These are phyloP conservation scores for Mastomys natalensis DNA, from an alignment of 2,113 vertebrate species.

Conservation along the genomic window DNA sequence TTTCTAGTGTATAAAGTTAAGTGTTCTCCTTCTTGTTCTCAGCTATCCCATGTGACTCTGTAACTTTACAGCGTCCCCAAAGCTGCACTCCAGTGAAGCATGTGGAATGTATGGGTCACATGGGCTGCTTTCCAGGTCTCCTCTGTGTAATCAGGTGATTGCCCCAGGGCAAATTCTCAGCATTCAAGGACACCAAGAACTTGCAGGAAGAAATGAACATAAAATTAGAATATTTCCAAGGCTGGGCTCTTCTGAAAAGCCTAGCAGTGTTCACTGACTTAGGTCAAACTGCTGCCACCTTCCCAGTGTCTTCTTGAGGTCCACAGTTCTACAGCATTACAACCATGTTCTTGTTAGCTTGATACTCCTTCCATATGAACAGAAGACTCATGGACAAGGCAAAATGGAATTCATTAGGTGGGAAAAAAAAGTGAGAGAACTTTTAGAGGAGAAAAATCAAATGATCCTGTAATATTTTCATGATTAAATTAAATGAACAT, in stretches of 20 bases:
- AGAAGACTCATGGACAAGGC: background rate
- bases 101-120: conserved; percentile 70
- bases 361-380: background rate
- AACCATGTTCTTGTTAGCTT: conserved; percentile 5
- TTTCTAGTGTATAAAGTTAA: background rate
- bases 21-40: background rate
- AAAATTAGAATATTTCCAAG: conserved; percentile 49
- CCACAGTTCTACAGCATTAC: background rate
- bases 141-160: conserved; percentile 63
- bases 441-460: conserved; percentile 81
- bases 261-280: background rate
- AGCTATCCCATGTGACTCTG: conserved; percentile 25
- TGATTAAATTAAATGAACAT: conserved; percentile 82
- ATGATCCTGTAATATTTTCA: conserved; percentile 79
- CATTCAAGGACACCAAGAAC: conserved; percentile 38
- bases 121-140: conserved; percentile 49
- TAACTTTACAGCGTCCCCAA: conserved; percentile 16
- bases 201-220: conserved; percentile 44
- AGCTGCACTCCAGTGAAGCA: conserved; percentile 60
- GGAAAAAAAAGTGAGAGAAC: conserved; percentile 67
- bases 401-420: conserved; percentile 73
- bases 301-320: background rate
- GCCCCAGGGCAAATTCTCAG: conserved; percentile 67
- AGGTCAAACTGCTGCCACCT: background rate
- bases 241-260: conserved; percentile 7